phyloP scores from a whole-genome alignment of 2,888 invertebrate genomes.

The Orthosia gothica region DNA sequence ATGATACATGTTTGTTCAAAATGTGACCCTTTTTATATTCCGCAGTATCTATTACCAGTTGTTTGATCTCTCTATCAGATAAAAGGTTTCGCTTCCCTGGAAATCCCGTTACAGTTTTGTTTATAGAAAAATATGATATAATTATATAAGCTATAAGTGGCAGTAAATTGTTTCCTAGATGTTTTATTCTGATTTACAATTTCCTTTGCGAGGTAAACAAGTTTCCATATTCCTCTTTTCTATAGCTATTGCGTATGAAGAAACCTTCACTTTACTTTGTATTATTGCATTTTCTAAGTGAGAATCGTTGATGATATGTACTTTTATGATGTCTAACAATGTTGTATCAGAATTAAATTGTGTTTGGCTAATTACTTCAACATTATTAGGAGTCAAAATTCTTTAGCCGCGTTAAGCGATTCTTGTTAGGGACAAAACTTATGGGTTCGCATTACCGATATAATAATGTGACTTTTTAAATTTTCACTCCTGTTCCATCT shows the following conservation, averaged over 20 bases:
- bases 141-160: constrained; percentile 1
- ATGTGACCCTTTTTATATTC: constrained; percentile 48
- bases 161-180: constrained; percentile 34
- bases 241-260: constrained; percentile 1
- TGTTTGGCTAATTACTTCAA: no score
- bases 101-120: constrained; percentile 18
- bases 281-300: constrained; percentile 14
- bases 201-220: constrained; percentile 35
- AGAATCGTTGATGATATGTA: neutral
- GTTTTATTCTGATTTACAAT: constrained; percentile 33
- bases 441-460: no score
- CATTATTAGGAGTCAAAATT: no score
- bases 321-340: neutral
- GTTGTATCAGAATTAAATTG: neutral
- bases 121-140: constrained; percentile 8
- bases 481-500: no score
- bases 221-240: constrained; percentile 30
- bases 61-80: constrained; percentile 51
- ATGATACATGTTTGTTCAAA: constrained; percentile 39
- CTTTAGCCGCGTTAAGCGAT: no score
- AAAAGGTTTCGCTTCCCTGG: constrained; percentile 34
- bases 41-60: constrained; percentile 42
- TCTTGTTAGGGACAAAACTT: no score
- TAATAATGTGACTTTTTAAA: no score
- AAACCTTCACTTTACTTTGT: constrained; percentile 27